These are phyloP conservation scores for Acanthacorydalis orientalis DNA, from an alignment of 2,888 invertebrate species.

Conservation along the genomic window DNA sequence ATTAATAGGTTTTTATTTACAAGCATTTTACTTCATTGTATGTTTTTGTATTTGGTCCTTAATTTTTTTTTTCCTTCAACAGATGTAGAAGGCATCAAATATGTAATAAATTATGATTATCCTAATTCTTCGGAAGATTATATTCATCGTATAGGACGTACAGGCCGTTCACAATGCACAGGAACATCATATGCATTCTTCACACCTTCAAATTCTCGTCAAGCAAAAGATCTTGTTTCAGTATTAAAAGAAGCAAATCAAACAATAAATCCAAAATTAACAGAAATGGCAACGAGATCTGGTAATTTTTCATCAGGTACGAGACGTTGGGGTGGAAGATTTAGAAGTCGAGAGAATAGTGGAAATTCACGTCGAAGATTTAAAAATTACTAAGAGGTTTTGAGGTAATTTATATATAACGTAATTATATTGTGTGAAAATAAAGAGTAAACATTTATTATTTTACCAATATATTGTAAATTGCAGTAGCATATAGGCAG, in stretches of 20 bases:
- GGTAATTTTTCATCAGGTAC: constrained; percentile 40
- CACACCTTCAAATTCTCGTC: constrained; percentile 72
- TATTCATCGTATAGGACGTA: constrained; percentile 88
- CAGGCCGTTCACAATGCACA: constrained; percentile 71
- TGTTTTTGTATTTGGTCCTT: no score
- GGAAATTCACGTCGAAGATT: constrained; percentile 17
- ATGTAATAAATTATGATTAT: constrained; percentile 92
- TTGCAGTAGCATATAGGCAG: no score
- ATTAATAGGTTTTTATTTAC: no score
- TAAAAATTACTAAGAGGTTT: constrained; percentile 6
- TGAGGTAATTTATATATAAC: constrained; percentile 1
- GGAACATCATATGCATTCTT: constrained; percentile 94
- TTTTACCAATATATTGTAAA: no score
- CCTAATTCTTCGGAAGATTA: constrained; percentile 92
- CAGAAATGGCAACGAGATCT: constrained; percentile 54
- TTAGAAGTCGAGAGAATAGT: constrained; percentile 21
- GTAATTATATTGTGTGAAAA: no score
- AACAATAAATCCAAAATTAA: constrained; percentile 71
- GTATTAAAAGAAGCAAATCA: constrained; percentile 84
- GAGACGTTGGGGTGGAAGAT: constrained; percentile 34
- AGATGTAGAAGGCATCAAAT: constrained; percentile 95
- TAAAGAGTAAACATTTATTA: no score
- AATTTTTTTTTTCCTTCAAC: constrained; percentile 16
- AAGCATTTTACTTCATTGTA: no score
- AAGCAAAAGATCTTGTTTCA: constrained; percentile 76